Conservation (phyloP, 2,888 invertebrate species). For the Eupithecia subfuscata region DNA sequence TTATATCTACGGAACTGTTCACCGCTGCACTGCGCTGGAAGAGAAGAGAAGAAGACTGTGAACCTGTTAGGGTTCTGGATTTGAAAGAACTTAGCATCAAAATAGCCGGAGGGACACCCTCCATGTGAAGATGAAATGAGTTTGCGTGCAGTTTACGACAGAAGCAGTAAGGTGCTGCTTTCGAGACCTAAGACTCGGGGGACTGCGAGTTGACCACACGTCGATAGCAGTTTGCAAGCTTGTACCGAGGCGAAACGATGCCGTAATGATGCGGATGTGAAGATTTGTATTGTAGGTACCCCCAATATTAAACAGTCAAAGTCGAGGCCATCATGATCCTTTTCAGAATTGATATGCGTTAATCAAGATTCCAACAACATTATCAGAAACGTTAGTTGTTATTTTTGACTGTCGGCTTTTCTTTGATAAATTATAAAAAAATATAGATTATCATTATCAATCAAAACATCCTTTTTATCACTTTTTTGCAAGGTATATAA, state of each 20-base stretch:
- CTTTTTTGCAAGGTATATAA: conserved; percentile 8
- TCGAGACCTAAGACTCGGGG: not conserved
- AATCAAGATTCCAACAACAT: not conserved
- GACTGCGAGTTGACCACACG: not conserved
- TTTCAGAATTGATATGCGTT: not conserved
- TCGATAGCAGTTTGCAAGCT: not conserved
- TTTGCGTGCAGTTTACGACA: not conserved
- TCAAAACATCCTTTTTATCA: conserved; percentile 12
- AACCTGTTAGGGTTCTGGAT: not conserved
- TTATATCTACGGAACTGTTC: not conserved
- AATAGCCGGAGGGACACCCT: not conserved
- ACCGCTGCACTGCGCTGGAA: not conserved
- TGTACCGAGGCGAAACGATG: not conserved
- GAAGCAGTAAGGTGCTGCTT: not conserved
- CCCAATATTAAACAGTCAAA: not conserved
- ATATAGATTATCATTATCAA: not conserved
- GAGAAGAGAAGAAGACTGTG: no score
- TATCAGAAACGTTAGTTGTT: conserved; percentile 3
- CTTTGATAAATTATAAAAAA: conserved; percentile 11
- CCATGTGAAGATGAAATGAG: not conserved
- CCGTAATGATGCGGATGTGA: not conserved
- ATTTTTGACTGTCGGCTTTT: conserved; percentile 9
- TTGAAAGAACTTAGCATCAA: not conserved
- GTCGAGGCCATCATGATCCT: not conserved
- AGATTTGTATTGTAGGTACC: not conserved